Percentiles rank a stretch among this genome's conserved stretches.
Conservation (phyloP, 2,113 vertebrate species). For the Leptodactylus fuscus region DNA sequence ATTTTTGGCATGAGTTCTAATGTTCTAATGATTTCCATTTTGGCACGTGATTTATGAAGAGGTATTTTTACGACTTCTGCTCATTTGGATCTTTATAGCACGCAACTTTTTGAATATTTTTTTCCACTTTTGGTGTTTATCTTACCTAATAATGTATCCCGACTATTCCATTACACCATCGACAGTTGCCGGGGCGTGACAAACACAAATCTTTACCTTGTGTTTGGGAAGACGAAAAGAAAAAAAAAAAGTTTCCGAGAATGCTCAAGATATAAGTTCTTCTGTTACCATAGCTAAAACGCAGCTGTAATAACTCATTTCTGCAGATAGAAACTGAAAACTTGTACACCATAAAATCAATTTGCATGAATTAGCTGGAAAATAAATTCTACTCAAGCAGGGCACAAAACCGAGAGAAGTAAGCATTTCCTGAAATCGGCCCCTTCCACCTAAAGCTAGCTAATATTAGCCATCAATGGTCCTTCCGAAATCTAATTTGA, state of each 20-base stretch:
- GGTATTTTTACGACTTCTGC: too few relatives aligned
- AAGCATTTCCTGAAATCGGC: constrained; percentile 52
- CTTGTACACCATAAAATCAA: constrained; percentile 59
- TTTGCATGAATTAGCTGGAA: constrained; percentile 61
- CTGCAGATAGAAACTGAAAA: constrained; percentile 51
- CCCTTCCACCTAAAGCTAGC: constrained; percentile 46
- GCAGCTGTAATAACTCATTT: constrained; percentile 58
- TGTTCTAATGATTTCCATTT: too few relatives aligned
- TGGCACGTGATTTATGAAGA: too few relatives aligned
- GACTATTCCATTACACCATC: not conserved
- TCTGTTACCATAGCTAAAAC: constrained; percentile 35
- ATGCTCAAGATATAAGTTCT: constrained; percentile 33
- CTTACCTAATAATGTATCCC: not conserved
- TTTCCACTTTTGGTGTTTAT: not conserved
- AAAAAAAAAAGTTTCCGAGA: not conserved
- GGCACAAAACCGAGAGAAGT: constrained; percentile 27
- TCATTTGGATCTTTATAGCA: too few relatives aligned
- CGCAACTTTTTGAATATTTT: not conserved
- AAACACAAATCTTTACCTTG: constrained; percentile 23
- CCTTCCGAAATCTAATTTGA: constrained; percentile 57
- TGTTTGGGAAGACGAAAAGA: constrained; percentile 1
- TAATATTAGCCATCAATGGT: constrained; percentile 42
- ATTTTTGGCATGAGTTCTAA: too few relatives aligned
- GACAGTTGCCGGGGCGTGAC: not conserved
- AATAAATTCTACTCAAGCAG: constrained; percentile 57